Evolutionary conservation across 1,140 invertebrate genomes (phyloP).

Genomic region (fruit fly (Drosophila melanogaster)): DNA sequence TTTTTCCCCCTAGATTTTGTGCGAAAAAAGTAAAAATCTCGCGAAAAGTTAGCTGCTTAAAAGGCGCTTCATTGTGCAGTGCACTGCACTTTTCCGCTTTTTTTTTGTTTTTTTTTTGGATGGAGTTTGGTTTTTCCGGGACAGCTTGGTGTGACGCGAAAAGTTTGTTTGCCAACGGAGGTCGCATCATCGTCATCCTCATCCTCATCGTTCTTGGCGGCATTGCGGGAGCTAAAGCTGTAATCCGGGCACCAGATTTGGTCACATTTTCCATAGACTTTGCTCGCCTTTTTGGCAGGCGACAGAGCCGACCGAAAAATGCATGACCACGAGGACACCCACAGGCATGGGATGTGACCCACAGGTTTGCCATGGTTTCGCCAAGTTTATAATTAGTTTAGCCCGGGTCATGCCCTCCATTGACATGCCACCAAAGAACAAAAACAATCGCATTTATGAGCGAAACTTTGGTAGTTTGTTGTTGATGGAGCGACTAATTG

Average conservation of each 20-base stretch:
- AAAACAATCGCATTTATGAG: conserved; percentile 6
- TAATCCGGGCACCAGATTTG: conserved; percentile 70
- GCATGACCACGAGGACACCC: conserved; percentile 47
- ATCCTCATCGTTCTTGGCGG: conserved; percentile 1
- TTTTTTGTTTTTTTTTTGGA: neutral
- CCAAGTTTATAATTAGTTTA: conserved; percentile 72
- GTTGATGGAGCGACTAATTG: conserved; percentile 15
- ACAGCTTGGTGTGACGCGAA: conserved; percentile 37
- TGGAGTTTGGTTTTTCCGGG: conserved; percentile 8
- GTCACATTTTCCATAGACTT: conserved; percentile 69
- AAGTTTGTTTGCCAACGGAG: conserved; percentile 58
- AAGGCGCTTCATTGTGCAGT: conserved; percentile 60
- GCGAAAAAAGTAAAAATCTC: conserved; percentile 21
- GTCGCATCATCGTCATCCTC: conserved; percentile 51
- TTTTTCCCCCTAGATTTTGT: conserved; percentile 12
- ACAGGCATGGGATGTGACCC: conserved; percentile 34
- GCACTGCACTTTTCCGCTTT: conserved; percentile 40
- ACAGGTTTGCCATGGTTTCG: conserved; percentile 44
- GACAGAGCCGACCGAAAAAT: conserved; percentile 48
- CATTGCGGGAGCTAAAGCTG: conserved; percentile 26
- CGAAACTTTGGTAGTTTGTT: conserved; percentile 8
- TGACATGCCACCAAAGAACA: conserved; percentile 27
- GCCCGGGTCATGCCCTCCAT: conserved; percentile 34
- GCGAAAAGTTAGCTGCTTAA: conserved; percentile 57
- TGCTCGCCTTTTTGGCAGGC: conserved; percentile 40